Conservation (phyloP, 2,888 invertebrate genomes). For the Hypercompe scribonia region DNA sequence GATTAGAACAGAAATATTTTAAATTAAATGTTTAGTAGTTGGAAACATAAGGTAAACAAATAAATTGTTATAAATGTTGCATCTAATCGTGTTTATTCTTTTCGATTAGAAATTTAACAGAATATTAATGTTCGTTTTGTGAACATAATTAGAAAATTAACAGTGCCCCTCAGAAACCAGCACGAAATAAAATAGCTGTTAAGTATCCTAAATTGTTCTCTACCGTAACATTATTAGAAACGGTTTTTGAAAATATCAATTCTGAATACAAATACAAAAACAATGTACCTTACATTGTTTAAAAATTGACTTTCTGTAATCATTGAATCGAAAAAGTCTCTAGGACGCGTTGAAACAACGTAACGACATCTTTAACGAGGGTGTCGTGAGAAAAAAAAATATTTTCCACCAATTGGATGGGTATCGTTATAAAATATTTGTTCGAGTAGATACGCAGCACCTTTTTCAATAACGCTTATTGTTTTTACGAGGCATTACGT, state of each 20-base stretch:
- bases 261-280: conserved; percentile 29
- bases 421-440: conserved; percentile 67
- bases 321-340: conserved; percentile 59
- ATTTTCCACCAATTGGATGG: conserved; percentile 59
- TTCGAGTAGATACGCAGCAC: conserved; percentile 49
- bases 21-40: too few relatives aligned
- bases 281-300: conserved; percentile 46
- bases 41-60: too few relatives aligned
- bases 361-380: conserved; percentile 60
- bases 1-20: too few relatives aligned
- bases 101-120: background rate
- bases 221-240: conserved; percentile 25
- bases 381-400: conserved; percentile 55
- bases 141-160: background rate
- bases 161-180: background rate
- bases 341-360: conserved; percentile 55
- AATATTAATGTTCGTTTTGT: background rate
- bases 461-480: conserved; percentile 40
- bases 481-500: conserved; percentile 34
- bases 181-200: background rate
- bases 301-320: conserved; percentile 56
- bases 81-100: too few relatives aligned
- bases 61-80: too few relatives aligned
- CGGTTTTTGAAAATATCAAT: conserved; percentile 25
- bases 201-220: background rate